Evolutionary conservation across 1,140 invertebrate genomes (phyloP), one percentile per base, ranked within the genome.

Genomic region (Euwallacea similis): DNA sequence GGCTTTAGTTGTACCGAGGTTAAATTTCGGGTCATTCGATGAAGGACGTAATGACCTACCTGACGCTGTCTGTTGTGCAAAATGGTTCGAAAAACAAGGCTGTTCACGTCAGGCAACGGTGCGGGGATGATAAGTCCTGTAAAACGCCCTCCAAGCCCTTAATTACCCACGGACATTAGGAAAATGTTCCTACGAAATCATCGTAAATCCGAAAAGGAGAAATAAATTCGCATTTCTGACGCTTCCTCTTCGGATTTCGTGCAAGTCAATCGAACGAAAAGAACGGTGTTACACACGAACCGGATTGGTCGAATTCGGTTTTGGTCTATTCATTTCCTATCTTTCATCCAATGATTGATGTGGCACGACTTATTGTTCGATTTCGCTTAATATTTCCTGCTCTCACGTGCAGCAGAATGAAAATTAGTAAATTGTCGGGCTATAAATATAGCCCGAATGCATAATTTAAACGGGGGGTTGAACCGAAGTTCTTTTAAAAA

Each of bases 271-370:
- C 77, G 75, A 68, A 75, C 65, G 55, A 69, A 71, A 68, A 69
- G 74, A 58, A 56, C 55, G 75, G 72, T 73, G 73, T 72, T 73
- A 60, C 75, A 76, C 75, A 78, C 65, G 66, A 61, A 72, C 72
- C 73, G 76, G 76, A 74, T 76, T 67, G 71, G 65, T 66, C 15
- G 73, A 73, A 71, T 67, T 73, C 69, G 76, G 71, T 73, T 66
- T 66, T 43, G 66, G 75, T 77, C 75, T 76, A 75, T 77, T 79
- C 77, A 79, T 79, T 79, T 79, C 77, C 77, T 75, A 79, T 79
- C 77, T 79, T 79, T 79, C 77, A 79, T 73, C 69, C 60, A 55
- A 72, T 79, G 77, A 79, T 79, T 79, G 77, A 79, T 79, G 77
- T 79, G 77, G 75, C 75, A 75, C 71, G 67, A 76, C 71, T 66